Evolutionary conservation across 2,797 vertebrate genomes (phyloP), one percentile per base, ranked within the genome.

Genomic region (Uromys caudimaculatus): DNA sequence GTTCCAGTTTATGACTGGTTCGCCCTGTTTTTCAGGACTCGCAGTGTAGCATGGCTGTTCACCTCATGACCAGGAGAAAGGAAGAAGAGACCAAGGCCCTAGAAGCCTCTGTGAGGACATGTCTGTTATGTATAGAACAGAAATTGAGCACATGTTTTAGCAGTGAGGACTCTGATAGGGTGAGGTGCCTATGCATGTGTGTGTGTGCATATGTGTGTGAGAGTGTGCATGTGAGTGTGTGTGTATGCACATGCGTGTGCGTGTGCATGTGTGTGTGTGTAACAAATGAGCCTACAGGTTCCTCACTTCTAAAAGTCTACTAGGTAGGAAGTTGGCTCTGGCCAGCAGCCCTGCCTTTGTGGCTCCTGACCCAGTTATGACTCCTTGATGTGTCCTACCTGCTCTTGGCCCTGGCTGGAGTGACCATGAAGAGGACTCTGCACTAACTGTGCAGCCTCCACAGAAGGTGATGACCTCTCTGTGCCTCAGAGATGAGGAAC

Each of bases 81-180:
- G 41, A 84, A 47, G 41, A 67, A 50, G 60, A n/a, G 44, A 35
- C 60, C 3, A 1, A 44, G 27, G 38, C 3, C 14, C 56, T 41
- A 27, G 56, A 83, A 29, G 13, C 38, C 58, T 41, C 79, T 1
- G 17, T 35, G 60, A 85, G 60, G 41, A 67, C 19, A 44, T 10
- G 17, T 13, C 29, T 27, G 24, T n/a, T 82, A 21, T 60, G 54
- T 58, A 38, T 3, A 21, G 1, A 6, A 73, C 14, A 7, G 41
- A 73, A 3, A 32, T 24, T 2, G 3, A 0, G 13, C 24, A 0
- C 24, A 6, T 1, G 1, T 5, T 8, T 16, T 11, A n/a, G 27
- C n/a, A 11, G 2, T 0, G 6, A 89, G 75, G 23, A 54, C 52
- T 38, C 58, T 47, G n/a, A 1, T 10, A 8, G 44, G 29, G 32